Evolutionary conservation across 2,888 invertebrate genomes (phyloP), one percentile per base, ranked within the genome.

Genomic region (Hirtodrosophila trivittata): DNA sequence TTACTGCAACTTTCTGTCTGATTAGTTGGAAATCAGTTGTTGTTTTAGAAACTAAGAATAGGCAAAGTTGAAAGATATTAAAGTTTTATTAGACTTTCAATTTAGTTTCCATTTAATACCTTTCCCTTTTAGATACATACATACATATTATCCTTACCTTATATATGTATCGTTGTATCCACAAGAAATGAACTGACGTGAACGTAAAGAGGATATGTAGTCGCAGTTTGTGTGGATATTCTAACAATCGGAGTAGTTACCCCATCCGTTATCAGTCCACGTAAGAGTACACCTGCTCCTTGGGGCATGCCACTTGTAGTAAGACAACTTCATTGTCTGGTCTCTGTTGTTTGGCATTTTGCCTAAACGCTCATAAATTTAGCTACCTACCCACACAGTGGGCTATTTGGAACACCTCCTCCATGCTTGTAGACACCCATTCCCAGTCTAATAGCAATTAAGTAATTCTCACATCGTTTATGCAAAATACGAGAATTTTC

Each of bases 391-490:
- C 57, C 55, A 66, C 57, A 59, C 66, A 47, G 28, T 60, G 47
- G 45, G 45, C 63, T 16, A 58, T 63, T 41, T 57, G 50, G 21
- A 50, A 63, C 63, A 51, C 52, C 60, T 56, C 56, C 39, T 1
- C 16, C 37, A 57, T 45, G 18, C 3, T 21, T 21, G 18, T 21
- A 51, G 37, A 63, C 43, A 66, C 43, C 39, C 63, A 56, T 63
- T 7, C 47, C 51, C 50, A 37, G 45, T 66, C 56, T 75, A 68
- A 60, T 62, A 74, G 76, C 86, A 84, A 84, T 84, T 84, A 84
- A 86, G 84, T 84, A 86, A 84, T 84, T 84, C 84, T 81, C 84
- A 86, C 84, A 86, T 83, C 84, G 78, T 86, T 86, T 84, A 84
- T 84, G 84, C 84, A 84, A 84, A 84, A 76, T 76, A 72, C 70